Conservation (phyloP, 2,888 invertebrate genomes). For the Thera britannica region DNA sequence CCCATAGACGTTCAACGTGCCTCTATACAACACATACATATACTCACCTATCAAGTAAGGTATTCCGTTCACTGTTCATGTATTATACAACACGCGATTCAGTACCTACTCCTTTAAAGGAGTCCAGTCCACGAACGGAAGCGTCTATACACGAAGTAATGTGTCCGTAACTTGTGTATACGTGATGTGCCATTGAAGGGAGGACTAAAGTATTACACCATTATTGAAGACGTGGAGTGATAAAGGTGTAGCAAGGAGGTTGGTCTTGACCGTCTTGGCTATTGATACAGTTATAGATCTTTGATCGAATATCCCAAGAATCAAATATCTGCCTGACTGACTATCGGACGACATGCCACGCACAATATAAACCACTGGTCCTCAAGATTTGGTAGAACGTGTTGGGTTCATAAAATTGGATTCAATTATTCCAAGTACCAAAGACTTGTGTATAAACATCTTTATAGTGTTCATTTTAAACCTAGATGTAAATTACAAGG, state of each 20-base stretch:
- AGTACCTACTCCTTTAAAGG: slow-evolving; percentile 29
- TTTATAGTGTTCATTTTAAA: slow-evolving; percentile 20
- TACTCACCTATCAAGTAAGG: slow-evolving; percentile 14
- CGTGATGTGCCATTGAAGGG: slow-evolving; percentile 26
- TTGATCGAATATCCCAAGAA: background rate
- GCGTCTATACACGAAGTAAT: slow-evolving; percentile 19
- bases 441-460: slow-evolving; percentile 15
- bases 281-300: background rate
- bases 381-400: too few relatives aligned
- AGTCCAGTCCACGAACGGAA: slow-evolving; percentile 23
- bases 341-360: background rate
- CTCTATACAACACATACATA: background rate
- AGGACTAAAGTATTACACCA: slow-evolving; percentile 15
- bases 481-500: slow-evolving; percentile 30
- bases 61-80: slow-evolving; percentile 22
- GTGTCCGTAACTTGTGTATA: slow-evolving; percentile 24
- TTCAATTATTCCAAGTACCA: background rate
- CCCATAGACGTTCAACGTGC: slow-evolving; percentile 18
- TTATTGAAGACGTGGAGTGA: slow-evolving; percentile 9
- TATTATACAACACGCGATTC: slow-evolving; percentile 29
- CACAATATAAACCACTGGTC: too few relatives aligned
- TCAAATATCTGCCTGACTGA: background rate
- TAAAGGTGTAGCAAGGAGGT: slow-evolving; percentile 1
- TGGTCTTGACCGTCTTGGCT: background rate
- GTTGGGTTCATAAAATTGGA: background rate